phyloP scores from a whole-genome alignment of 2,888 invertebrate genomes.

The Mactromeris polynyma region DNA sequence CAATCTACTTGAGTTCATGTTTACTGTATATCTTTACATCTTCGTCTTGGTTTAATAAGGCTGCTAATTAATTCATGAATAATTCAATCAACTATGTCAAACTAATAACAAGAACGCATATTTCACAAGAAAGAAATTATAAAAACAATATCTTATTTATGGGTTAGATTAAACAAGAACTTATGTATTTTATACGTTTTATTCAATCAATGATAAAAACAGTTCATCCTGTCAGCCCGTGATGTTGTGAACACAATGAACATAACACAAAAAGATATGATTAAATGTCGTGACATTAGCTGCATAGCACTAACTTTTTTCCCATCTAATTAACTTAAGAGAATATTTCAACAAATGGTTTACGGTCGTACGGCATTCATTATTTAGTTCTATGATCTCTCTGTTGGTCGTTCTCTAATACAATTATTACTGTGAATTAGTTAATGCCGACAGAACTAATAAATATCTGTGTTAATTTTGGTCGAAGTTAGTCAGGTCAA shows the following conservation, averaged over 20 bases:
- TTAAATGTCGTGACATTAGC: constrained; percentile 2
- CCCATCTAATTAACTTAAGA: not conserved
- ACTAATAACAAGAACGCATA: too few species aligned
- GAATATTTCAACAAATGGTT: constrained; percentile 7
- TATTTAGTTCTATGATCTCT: not conserved
- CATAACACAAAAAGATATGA: not conserved
- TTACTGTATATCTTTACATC: too few species aligned
- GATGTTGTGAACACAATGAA: not conserved
- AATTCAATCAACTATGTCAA: too few species aligned
- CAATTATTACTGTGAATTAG: not conserved
- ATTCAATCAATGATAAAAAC: too few species aligned
- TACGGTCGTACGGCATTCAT: not conserved
- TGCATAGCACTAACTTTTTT: not conserved
- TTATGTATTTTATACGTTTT: too few species aligned
- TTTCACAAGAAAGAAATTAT: too few species aligned
- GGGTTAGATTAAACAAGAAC: too few species aligned
- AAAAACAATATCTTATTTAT: too few species aligned
- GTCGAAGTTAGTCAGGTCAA: not conserved
- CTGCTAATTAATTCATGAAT: too few species aligned
- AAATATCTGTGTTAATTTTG: not conserved
- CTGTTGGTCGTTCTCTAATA: not conserved
- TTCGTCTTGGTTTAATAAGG: too few species aligned
- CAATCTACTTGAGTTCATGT: too few species aligned
- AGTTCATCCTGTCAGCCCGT: not conserved
- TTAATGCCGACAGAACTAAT: constrained; percentile 1